Conservation (phyloP, 2,113 vertebrate species). For the Chamaetylas fuelleborni region DNA sequence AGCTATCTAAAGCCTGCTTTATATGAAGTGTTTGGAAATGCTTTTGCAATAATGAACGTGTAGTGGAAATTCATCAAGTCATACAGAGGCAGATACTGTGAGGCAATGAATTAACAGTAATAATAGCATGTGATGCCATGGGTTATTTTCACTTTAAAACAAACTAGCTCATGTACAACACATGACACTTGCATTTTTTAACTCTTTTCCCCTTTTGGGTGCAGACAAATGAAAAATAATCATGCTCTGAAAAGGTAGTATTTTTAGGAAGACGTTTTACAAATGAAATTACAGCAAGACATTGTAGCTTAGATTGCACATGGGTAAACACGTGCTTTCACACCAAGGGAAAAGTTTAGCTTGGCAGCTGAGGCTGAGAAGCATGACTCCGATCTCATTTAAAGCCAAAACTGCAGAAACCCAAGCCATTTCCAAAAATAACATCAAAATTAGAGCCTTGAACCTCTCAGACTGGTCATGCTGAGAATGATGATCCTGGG, state of each 20-base stretch:
- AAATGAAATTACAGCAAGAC: conserved; percentile 71
- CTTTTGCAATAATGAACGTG: conserved; percentile 28
- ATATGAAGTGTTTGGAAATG: conserved; percentile 49
- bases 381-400: conserved; percentile 73
- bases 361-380: conserved; percentile 75
- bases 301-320: conserved; percentile 72
- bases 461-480: conserved; percentile 66
- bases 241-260: conserved; percentile 44
- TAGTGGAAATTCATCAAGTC: conserved; percentile 66
- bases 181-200: conserved; percentile 56
- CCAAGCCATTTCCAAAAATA: conserved; percentile 78
- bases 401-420: conserved; percentile 77
- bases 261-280: conserved; percentile 73
- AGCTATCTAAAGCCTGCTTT: conserved; percentile 50
- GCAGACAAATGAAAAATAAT: neutral
- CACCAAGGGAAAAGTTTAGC: conserved; percentile 78
- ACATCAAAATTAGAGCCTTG: conserved; percentile 71
- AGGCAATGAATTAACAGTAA: conserved; percentile 65
- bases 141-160: conserved; percentile 68
- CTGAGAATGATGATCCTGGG: conserved; percentile 63
- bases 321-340: conserved; percentile 81
- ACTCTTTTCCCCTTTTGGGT: conserved; percentile 11
- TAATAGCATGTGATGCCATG: conserved; percentile 6
- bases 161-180: conserved; percentile 21
- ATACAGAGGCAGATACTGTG: conserved; percentile 58